These are phyloP conservation scores for Dromococcyx pavoninus DNA, from an alignment of 2,797 vertebrate genomes.

Conservation along the genomic window DNA sequence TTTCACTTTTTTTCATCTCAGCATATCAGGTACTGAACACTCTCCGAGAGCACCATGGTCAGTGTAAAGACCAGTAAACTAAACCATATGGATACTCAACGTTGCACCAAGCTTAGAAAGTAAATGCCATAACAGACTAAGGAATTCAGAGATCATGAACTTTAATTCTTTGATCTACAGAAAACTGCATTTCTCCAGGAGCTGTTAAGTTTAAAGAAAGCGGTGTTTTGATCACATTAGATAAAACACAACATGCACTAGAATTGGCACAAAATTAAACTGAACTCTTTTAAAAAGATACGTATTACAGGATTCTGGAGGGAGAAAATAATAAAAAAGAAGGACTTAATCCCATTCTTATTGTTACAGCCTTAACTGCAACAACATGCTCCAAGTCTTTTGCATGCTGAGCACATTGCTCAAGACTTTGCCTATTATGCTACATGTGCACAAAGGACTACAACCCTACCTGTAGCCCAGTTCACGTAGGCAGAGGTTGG, in stretches of 20 bases:
- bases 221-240: neutral
- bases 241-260: neutral
- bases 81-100: neutral
- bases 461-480: neutral
- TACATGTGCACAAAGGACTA: neutral
- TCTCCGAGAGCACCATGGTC: neutral
- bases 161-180: neutral
- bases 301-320: neutral
- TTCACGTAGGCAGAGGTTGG: rapidly evolving
- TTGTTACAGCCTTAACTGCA: neutral
- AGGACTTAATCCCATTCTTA: neutral
- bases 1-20: neutral
- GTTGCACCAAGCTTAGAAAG: neutral
- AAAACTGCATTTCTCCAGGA: slow-evolving; percentile 8
- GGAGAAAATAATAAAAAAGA: neutral
- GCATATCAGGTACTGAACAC: neutral
- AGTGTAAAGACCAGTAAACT: slow-evolving; percentile 3
- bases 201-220: neutral
- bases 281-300: neutral
- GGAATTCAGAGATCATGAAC: slow-evolving; percentile 34
- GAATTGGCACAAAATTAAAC: neutral
- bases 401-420: neutral
- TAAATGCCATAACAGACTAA: neutral
- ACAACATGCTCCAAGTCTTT: neutral
- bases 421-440: neutral